These are phyloP conservation scores for Dolichopus griseipennis DNA, from an alignment of 2,888 invertebrate genomes.

Conservation along the genomic window DNA sequence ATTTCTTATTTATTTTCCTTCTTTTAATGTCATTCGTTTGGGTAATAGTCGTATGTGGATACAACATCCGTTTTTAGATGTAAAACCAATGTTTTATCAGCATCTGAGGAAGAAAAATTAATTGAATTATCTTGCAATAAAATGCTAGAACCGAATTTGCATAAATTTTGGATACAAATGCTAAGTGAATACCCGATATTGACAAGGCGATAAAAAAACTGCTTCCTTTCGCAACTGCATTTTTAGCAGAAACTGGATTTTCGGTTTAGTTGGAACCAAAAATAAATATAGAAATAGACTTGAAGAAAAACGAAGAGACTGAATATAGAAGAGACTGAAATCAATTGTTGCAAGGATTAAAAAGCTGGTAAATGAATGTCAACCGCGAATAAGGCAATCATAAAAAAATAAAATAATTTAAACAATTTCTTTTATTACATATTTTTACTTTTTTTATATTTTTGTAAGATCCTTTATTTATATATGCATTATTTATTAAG, in stretches of 20 bases:
- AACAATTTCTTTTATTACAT: too few relatives aligned
- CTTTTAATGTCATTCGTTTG: neutral
- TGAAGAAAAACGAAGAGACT: neutral
- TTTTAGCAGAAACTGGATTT: conserved; percentile 13
- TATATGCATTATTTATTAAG: too few relatives aligned
- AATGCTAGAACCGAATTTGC: conserved; percentile 21
- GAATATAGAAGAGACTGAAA: neutral
- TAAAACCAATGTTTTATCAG: conserved; percentile 8
- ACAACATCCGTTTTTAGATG: conserved; percentile 8
- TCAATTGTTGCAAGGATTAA: neutral
- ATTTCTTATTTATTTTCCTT: conserved; percentile 10
- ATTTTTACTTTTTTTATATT: too few relatives aligned
- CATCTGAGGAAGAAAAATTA: conserved; percentile 10
- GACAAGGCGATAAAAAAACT: conserved; percentile 20
- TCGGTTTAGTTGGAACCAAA: neutral
- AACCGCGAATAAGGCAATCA: neutral
- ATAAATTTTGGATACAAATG: conserved; percentile 16
- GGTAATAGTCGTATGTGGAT: conserved; percentile 11
- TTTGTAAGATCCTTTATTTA: too few relatives aligned
- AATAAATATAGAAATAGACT: neutral
- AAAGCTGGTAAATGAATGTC: neutral
- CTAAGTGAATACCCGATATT: conserved; percentile 20
- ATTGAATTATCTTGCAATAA: conserved; percentile 25
- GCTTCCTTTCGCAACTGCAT: conserved; percentile 23
- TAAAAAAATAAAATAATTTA: neutral